Base-by-base conservation (phyloP, 1,140 invertebrate species). In the Ceratoteleas bidentatus region DNA sequence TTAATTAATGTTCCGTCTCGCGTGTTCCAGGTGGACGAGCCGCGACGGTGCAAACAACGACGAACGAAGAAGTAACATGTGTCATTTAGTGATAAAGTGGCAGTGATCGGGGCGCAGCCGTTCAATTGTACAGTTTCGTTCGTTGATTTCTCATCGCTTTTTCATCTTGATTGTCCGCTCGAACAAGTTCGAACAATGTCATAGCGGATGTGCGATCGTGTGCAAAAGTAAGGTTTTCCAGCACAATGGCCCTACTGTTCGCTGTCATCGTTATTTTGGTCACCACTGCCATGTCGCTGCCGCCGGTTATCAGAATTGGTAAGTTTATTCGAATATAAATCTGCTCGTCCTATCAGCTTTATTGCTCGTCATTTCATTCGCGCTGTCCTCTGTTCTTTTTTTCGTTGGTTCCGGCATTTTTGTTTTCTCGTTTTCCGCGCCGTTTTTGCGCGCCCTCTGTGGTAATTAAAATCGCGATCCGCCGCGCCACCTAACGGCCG, bases 231-330 rank as follows among this genome's bases (percentile, higher is more conserved):
- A 86, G 81, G 81, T 88, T 68, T 74, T 65, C 74, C 79, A 78
- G 85, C 88, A 90, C 85, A 87, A 91, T 92, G 90, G 90, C 89
- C 87, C 87, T 91, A 62, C 85, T 90, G 84, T 89, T 90, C 85
- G 89, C 85, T 85, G 76, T 92, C 81, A 91, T 91, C 80, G 87
- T 90, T 83, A 86, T 91, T 85, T 87, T 91, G 82, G 86, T 91
- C 75, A 88, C 89, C 80, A 90, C 89, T 85, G 89, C 87, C 76
- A 90, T 91, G 90, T 91, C 93, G 53, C 85, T 94, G 79, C 94
- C 94, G 65, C 94, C 94, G 52, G 93, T 95, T 81, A 93, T 95
- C 88, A 93, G 93, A 91, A 94, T 95, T 88, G 94, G 94, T 95
- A 84, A 93, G 92, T 91, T 78, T 66, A 56, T 78, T 80, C 54